Evolutionary conservation across 2,113 vertebrate species (phyloP).

Genomic region (Anguilla japonica): DNA sequence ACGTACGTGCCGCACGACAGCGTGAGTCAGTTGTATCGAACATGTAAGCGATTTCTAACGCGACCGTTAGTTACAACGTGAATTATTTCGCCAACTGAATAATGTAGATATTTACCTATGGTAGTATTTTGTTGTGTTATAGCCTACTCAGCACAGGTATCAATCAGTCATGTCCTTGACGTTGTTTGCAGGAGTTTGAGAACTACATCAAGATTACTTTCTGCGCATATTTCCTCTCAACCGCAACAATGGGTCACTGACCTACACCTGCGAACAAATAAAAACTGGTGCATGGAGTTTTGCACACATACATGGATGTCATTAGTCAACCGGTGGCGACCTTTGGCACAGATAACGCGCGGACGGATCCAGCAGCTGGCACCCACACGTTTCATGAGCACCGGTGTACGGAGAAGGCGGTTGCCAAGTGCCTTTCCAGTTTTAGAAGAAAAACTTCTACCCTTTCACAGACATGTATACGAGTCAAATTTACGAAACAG

Average conservation of each 20-base stretch:
- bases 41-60: too few relatives aligned
- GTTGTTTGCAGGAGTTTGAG: neutral
- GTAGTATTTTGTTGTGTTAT: neutral
- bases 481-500: constrained; percentile 75
- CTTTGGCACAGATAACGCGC: constrained; percentile 18
- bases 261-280: neutral
- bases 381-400: constrained; percentile 46
- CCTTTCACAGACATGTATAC: constrained; percentile 58
- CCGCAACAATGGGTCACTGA: constrained; percentile 1
- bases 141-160: neutral
- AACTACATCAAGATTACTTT: neutral
- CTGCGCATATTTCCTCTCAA: neutral
- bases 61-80: too few relatives aligned
- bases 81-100: neutral
- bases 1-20: too few relatives aligned
- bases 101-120: neutral
- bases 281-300: neutral
- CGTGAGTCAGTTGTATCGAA: too few relatives aligned
- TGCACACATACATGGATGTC: constrained; percentile 20
- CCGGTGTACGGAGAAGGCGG: constrained; percentile 42
- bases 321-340: constrained; percentile 36
- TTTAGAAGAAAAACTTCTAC: constrained; percentile 57
- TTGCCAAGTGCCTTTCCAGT: constrained; percentile 66
- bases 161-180: neutral
- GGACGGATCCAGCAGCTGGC: constrained; percentile 13